Base-by-base conservation (phyloP, 2,888 invertebrate genomes). In the Eupithecia dodoneata region DNA sequence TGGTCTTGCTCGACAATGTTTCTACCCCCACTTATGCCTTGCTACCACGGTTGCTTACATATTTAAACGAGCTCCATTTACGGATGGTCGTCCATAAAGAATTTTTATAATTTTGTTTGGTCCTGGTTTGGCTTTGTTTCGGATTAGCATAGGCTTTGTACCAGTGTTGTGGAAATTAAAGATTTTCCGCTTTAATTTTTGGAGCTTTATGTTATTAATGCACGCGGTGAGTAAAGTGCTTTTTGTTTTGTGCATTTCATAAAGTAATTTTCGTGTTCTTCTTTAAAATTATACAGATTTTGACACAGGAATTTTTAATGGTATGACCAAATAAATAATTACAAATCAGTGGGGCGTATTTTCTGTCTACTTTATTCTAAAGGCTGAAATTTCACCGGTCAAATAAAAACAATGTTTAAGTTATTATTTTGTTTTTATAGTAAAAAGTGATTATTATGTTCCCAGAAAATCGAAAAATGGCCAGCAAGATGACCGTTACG, bases 11-110 rank as follows among this genome's bases (percentile, higher is more conserved):
- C 83, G 84, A 83, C 83, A 82, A 81, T 80, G 83, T 83, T 80
- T 76, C 82, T 81, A 81, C 88, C 88, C 90, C 92, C 92, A 91
- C 88, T 59, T 87, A 78, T 81, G 80, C 75, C 85, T 83, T 82
- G 81, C 87, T 84, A 82, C 83, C 86, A 88, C 88, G 89, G 87
- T 86, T 89, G 90, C 87, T 87, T 87, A 90, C 91, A 93, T 93
- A 94, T 92, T 93, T 94, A 93, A 92, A 88, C 91, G 90, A 89
- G 89, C 87, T 87, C 85, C 91, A 92, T 89, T 89, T 89, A 88
- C 87, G 87, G 83, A 82, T 89, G 90, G 90, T 88, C 91, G 92
- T 90, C 89, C 90, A 87, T 85, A 87, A 86, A 86, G 77, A 79
- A 18, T 83, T 81, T 81, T 81, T 72, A 80, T 69, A 73, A 79